phyloP scores from a whole-genome alignment of 2,113 vertebrate genomes.

The Panthera tigris region DNA sequence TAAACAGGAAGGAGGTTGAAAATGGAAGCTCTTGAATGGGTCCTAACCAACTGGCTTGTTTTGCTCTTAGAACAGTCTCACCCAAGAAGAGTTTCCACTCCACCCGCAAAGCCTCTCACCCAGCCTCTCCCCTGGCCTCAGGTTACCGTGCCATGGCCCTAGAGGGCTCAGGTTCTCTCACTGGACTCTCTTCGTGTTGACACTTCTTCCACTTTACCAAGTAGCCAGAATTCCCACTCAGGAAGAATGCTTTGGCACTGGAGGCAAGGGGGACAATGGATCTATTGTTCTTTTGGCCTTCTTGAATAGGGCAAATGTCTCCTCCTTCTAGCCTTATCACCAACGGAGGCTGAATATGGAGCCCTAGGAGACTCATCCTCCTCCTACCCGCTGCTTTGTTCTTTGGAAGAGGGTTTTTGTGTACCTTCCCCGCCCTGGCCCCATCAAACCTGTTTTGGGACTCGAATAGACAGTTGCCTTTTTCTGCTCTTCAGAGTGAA shows the following conservation, averaged over 20 bases:
- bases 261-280: constrained; percentile 30
- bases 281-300: constrained; percentile 66
- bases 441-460: not conserved
- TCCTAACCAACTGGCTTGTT: constrained; percentile 11
- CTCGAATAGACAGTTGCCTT: not conserved
- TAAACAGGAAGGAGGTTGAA: not conserved
- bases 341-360: not conserved
- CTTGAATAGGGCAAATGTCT: not conserved
- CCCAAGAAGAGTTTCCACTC: constrained; percentile 69
- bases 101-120: not conserved
- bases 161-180: constrained; percentile 65
- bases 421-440: not conserved
- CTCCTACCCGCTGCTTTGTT: not conserved
- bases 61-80: not conserved
- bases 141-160: constrained; percentile 33
- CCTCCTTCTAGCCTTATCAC: not conserved
- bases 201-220: constrained; percentile 47
- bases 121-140: constrained; percentile 3
- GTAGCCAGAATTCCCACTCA: not conserved
- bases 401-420: not conserved
- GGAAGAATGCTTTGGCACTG: not conserved
- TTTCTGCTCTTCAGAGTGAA: constrained; percentile 6
- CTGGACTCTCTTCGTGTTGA: not conserved
- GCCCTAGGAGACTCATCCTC: constrained; percentile 19
- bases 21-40: not conserved